Evolutionary conservation across 2,888 invertebrate genomes (phyloP).

Genomic region (Epinotia brunnichana): DNA sequence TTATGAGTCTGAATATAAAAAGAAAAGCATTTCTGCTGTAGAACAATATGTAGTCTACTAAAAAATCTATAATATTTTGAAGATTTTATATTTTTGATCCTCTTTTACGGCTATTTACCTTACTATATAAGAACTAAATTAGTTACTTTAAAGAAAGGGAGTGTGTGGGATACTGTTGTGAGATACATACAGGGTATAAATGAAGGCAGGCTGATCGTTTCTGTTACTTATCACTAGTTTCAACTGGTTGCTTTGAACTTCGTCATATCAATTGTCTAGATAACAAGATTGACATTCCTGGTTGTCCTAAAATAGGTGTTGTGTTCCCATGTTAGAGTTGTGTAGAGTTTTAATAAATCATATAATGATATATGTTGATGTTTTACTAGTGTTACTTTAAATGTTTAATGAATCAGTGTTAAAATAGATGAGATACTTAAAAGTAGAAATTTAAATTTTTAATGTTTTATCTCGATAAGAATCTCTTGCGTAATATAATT

Average conservation of each 20-base stretch:
- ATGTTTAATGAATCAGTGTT: slow-evolving; percentile 58
- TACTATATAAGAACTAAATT: slow-evolving; percentile 74
- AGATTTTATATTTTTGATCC: slow-evolving; percentile 80
- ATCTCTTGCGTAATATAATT: slow-evolving; percentile 60
- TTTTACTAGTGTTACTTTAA: slow-evolving; percentile 75
- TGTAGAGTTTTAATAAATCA: slow-evolving; percentile 59
- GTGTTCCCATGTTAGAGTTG: slow-evolving; percentile 70
- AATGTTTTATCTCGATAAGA: slow-evolving; percentile 70
- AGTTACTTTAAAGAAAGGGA: slow-evolving; percentile 70
- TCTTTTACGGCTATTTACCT: slow-evolving; percentile 69
- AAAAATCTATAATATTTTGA: slow-evolving; percentile 78
- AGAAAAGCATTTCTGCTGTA: slow-evolving; percentile 75
- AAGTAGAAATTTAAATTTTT: slow-evolving; percentile 67
- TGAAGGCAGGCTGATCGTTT: slow-evolving; percentile 58
- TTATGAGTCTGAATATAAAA: slow-evolving; percentile 76
- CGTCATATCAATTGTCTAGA: slow-evolving; percentile 59
- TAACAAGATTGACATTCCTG: slow-evolving; percentile 48
- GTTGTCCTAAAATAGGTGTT: slow-evolving; percentile 69
- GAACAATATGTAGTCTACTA: slow-evolving; percentile 73
- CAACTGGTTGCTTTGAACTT: slow-evolving; percentile 54
- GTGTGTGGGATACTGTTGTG: slow-evolving; percentile 65
- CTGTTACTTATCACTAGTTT: slow-evolving; percentile 46
- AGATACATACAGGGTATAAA: slow-evolving; percentile 78
- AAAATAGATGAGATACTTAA: slow-evolving; percentile 67
- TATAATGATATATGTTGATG: slow-evolving; percentile 74